phyloP scores from a whole-genome alignment of 30 jellyfish, hydroid and myxozoan genomes.

The Aurelia sp. region DNA sequence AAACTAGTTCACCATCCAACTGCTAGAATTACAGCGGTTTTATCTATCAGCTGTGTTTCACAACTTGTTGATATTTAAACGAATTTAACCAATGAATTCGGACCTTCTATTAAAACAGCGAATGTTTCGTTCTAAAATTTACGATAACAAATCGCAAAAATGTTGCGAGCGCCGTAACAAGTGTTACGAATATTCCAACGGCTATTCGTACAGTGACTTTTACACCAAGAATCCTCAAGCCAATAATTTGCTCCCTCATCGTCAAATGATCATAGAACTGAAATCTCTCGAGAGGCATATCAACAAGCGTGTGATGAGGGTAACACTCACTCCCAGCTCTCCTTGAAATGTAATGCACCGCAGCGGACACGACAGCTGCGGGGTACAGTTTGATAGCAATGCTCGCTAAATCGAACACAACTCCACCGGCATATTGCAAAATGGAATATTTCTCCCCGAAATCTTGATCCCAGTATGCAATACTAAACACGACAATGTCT shows the following conservation, averaged over 20 bases:
- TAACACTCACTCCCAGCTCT: conserved; percentile 70
- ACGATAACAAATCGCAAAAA: conserved; percentile 61
- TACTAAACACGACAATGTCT: conserved; percentile 70
- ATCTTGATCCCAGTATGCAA: conserved; percentile 74
- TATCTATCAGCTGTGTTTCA: too few species aligned
- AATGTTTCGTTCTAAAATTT: conserved; percentile 23
- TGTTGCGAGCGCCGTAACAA: conserved; percentile 67
- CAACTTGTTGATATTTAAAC: too few species aligned
- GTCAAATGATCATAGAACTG: conserved; percentile 60
- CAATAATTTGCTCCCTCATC: conserved; percentile 60
- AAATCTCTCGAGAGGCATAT: conserved; percentile 75
- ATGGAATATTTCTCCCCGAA: conserved; percentile 68
- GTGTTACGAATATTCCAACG: conserved; percentile 73
- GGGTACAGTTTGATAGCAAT: conserved; percentile 81
- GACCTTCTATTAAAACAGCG: background rate
- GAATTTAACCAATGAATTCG: too few species aligned
- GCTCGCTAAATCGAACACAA: conserved; percentile 69
- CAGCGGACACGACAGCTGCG: conserved; percentile 75
- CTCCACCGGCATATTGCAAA: conserved; percentile 73
- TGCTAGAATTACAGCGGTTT: too few species aligned
- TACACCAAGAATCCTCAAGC: conserved; percentile 77
- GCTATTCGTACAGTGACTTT: conserved; percentile 73
- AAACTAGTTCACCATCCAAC: too few species aligned
- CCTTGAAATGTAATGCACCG: conserved; percentile 55
- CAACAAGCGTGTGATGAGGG: conserved; percentile 19